Base-by-base conservation (phyloP, 2,888 invertebrate genomes). In the Caenorhabditis sp. region DNA sequence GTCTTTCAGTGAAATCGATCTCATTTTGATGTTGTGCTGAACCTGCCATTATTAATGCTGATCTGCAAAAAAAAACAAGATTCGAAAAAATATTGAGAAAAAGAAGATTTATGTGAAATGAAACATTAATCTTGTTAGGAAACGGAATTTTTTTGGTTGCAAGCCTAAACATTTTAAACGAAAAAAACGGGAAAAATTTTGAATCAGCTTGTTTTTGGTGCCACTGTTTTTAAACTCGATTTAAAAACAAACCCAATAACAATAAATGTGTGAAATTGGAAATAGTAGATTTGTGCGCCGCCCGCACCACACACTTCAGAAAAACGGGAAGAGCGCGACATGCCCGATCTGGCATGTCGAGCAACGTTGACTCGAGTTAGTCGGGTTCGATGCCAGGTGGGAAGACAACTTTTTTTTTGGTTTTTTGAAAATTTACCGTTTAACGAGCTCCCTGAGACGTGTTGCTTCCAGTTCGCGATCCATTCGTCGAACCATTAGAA, bases 21-120 rank as follows among this genome's bases (percentile, higher is more conserved):
- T 69, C 61, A 54, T 65, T 67, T 17, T 70, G 54, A 14, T 43
- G 69, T 27, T 76, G 60, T 1, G 71, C 78, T 3, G 79, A 79
- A 36, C 77, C 77, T 21, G 81, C 81, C 81, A 81, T 79, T 14
- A 81, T 77, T 23, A 80, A 58, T 3, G 81, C 81, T 4, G 81
- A 81, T 68, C 79, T 79, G 66, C 14, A 75, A 74, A 27, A 19
- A 55, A 27, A 5, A 55, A 55, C n/a, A 21, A 14, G 6, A 17
- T 58, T 19, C 24, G 14, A 54, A 21, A 54, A 5, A 3, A 54
- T 14, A 54, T 14, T 24, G 21, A 19, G 24, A 54, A 50, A 19
- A 14, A n/a, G 3, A 8, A 8, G 50, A 50, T n/a, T 50, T 50
- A n/a, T 50, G 51, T 23, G 23, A 8, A 50, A 5, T 6, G 21